Percentiles rank a stretch among this genome's conserved stretches.
Conservation (phyloP, 2,113 vertebrate genomes). For the Vulpes lagopus region DNA sequence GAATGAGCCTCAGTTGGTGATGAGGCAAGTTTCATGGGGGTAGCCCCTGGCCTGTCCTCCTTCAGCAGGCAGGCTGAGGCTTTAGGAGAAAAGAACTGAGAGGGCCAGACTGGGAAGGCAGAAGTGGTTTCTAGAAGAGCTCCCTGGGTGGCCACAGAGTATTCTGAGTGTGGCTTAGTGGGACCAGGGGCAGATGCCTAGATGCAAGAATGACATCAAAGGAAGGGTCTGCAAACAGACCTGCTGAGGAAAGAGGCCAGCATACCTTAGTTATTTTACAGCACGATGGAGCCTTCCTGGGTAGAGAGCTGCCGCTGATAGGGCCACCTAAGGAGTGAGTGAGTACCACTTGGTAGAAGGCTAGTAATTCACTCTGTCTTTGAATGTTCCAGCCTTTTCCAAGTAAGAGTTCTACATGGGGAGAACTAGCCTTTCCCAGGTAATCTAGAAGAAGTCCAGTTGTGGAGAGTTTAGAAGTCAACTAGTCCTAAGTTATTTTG, state of each 20-base stretch:
- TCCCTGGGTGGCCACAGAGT: not conserved
- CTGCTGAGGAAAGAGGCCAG: not conserved
- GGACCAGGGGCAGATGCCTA: not conserved
- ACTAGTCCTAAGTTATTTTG: not conserved
- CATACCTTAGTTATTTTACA: not conserved
- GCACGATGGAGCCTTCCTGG: not conserved
- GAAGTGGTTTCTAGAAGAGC: not conserved
- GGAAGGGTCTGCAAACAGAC: not conserved
- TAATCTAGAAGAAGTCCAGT: not conserved
- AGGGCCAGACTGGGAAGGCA: not conserved
- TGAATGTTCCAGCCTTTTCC: not conserved
- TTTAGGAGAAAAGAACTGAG: not conserved
- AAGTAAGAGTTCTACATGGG: not conserved
- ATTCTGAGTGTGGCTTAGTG: not conserved
- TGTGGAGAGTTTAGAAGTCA: conserved; percentile 22
- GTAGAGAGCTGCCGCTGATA: not conserved
- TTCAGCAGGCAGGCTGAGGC: not conserved
- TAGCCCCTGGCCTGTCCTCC: not conserved
- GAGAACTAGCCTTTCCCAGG: not conserved
- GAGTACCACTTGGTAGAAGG: not conserved
- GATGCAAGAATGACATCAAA: not conserved
- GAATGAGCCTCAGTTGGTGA: not conserved
- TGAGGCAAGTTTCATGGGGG: not conserved
- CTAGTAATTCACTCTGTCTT: not conserved
- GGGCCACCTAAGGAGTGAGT: too few species aligned